Base-by-base conservation (phyloP, 2,797 vertebrate species). In the Acipenser ruthenus region DNA sequence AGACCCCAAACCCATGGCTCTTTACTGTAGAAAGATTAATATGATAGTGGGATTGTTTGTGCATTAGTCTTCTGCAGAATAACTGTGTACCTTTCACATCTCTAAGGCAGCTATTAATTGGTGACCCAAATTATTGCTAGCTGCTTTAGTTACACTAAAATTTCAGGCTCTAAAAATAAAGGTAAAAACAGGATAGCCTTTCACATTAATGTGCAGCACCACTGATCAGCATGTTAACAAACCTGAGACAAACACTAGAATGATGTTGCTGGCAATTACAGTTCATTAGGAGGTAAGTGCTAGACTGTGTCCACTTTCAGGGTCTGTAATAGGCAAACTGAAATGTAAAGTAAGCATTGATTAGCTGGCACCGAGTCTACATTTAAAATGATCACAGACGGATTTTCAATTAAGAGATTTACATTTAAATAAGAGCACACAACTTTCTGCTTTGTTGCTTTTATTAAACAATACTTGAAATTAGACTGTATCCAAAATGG, bases 51-150 rank as follows among this genome's bases (percentile, higher is more conserved):
- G 11, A 11, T 58, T 58, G 58, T 13, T 58, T 58, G 23, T 37
- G 23, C 23, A 10, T 55, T 55, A 55, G 52, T 55, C 52, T 55
- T 23, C 60, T 23, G 15, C 13, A 62, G 23, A 10, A 9, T 62
- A 47, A 62, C 55, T 58, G 60, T 58, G 60, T 18, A 62, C 6
- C 60, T 62, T 62, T 62, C 7, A 37, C 18, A 23, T 62, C 60
- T 62, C 8, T 15, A 10, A 62, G 18, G 7, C 13, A n/a, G 7
- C 13, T 62, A 6, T 62, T 62, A 7, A 62, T 62, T 23, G 47
- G 7, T 62, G 18, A 10, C n/a, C 7, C 18, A 15, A 37, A 62
- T 48, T 62, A 62, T 62, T 62, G 60, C 60, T 9, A 48, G 18
- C 18, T 10, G 3, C n/a, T 37, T 37, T 15, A 10, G 8, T 62